Percentiles rank a stretch among this genome's conserved stretches.
These are phyloP conservation scores for Nyctalus aviator DNA, from an alignment of 2,797 vertebrate species.

Conservation along the genomic window DNA sequence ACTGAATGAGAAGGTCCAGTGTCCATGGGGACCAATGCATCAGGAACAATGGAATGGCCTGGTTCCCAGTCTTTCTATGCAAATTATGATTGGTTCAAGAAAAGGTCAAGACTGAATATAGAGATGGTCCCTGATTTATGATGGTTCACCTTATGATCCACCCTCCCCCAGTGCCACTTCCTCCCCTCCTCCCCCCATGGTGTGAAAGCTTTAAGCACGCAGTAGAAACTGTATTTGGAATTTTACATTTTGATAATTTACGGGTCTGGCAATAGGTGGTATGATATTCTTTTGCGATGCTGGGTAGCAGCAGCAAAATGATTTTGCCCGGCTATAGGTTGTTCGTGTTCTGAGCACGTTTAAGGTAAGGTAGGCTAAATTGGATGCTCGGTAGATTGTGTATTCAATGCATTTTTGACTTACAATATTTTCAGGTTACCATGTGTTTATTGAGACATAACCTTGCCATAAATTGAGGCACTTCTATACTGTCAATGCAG, in stretches of 20 bases:
- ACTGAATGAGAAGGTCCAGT: background rate
- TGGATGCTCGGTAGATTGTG: background rate
- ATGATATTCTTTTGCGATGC: background rate
- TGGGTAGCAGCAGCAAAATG: background rate
- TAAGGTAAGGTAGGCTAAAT: background rate
- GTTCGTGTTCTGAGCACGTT: background rate
- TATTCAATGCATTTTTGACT: background rate
- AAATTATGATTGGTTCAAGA: background rate
- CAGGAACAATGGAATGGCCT: background rate
- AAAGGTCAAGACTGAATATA: background rate
- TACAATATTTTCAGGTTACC: background rate
- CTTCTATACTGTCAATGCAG: background rate
- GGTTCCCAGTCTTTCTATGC: background rate
- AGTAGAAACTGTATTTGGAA: background rate
- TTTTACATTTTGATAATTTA: background rate
- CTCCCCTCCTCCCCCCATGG: too few relatives aligned
- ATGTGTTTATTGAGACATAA: background rate
- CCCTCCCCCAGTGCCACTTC: too few relatives aligned
- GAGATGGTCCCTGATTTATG: background rate
- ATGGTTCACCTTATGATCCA: too few relatives aligned
- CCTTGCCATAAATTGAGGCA: background rate
- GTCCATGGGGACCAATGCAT: background rate
- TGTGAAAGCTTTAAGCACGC: background rate
- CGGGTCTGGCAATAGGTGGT: background rate
- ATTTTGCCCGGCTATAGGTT: background rate